Base-by-base conservation (phyloP, 2,888 invertebrate species). In the Notocelia uddmanniana region DNA sequence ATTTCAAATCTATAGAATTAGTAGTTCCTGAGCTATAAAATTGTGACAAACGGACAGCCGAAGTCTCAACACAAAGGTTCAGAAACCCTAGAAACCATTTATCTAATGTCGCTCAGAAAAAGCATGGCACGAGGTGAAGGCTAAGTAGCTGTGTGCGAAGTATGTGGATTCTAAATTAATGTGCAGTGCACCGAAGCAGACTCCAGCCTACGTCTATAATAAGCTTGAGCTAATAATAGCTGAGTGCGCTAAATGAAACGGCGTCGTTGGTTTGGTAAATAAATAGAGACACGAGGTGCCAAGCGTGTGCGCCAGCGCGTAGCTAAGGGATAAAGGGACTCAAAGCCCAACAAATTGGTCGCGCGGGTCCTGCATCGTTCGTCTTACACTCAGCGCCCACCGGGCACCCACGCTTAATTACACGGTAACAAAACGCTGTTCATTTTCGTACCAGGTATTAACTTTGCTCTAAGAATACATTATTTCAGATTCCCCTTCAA, bases 201-300 rank as follows among this genome's bases (percentile, higher is more conserved):
- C 80, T 78, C 76, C 77, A 80, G 80, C 78, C 82, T 82, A 81
- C 80, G 78, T 83, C 85, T 86, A 85, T 85, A 87, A 86, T 88
- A 87, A 87, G 84, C 83, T 84, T 82, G 80, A 77, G 81, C 85
- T 88, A 87, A 81, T 81, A 83, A 85, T 88, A 89, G 83, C 75
- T 41, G 76, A 77, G 80, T 81, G 81, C 80, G 81, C 79, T 81
- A 79, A 75, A 83, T 54, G 60, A 81, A 82, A 81, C 79, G 78
- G 82, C 76, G 83, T 80, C 77, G 83, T 80, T 80, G 80, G 80
- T 84, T 86, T 82, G 80, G 85, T 85, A 85, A 85, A 85, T 86
- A 88, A 86, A 89, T 86, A 88, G 83, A 85, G 79, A 80, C 81
- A 78, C 77, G 75, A 74, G 73, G 75, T 48, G 73, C 75, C 34